Evolutionary conservation across 2,888 invertebrate genomes (phyloP).

Genomic region (Pandemis corylana): DNA sequence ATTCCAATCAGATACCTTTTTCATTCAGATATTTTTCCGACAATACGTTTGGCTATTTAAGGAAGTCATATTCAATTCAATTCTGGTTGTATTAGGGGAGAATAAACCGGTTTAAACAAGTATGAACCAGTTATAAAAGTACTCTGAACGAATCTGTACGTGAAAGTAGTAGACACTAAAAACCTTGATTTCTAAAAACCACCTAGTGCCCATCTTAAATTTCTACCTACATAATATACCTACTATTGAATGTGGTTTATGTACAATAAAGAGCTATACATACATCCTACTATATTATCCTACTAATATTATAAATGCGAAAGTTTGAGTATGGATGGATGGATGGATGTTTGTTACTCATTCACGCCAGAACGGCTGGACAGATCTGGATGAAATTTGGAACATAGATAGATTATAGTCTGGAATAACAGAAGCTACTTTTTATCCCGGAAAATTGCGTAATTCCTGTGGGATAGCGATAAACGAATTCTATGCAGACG

Average conservation of each 20-base stretch:
- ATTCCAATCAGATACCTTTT: neutral
- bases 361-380: too few relatives aligned
- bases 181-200: conserved; percentile 24
- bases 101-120: neutral
- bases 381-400: too few relatives aligned
- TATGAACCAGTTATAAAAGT: neutral
- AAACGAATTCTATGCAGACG: too few relatives aligned
- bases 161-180: neutral
- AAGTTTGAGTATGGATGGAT: too few relatives aligned
- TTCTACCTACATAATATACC: neutral
- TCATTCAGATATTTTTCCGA: neutral
- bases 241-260: too few relatives aligned
- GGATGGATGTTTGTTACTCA: too few relatives aligned
- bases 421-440: too few relatives aligned
- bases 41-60: neutral
- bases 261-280: too few relatives aligned
- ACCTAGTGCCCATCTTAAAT: neutral
- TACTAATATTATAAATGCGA: too few relatives aligned
- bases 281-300: neutral
- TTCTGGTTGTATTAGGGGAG: neutral
- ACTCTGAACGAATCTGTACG: neutral
- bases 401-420: too few relatives aligned
- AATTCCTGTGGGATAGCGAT: too few relatives aligned
- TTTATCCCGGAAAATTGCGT: too few relatives aligned
- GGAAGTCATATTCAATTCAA: neutral